phyloP scores from a whole-genome alignment of 2,888 invertebrate species.

The Dynastes grantii region DNA sequence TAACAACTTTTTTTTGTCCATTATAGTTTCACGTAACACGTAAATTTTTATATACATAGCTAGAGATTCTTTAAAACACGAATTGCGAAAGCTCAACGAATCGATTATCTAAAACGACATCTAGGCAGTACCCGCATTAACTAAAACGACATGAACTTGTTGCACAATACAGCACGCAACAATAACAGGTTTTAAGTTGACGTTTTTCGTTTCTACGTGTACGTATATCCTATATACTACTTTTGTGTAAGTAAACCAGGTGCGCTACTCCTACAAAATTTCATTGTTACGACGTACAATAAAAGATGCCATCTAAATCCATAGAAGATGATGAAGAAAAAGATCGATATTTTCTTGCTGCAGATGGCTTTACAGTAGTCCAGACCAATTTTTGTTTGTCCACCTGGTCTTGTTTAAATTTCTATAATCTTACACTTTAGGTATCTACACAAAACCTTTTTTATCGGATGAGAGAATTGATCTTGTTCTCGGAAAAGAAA shows the following conservation, averaged over 20 bases:
- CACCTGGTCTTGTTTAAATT: conserved; percentile 38
- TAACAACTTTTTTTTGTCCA: neutral
- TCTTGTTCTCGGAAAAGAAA: neutral
- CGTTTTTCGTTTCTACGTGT: conserved; percentile 21
- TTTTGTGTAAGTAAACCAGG: conserved; percentile 28
- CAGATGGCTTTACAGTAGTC: conserved; percentile 58
- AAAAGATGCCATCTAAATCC: conserved; percentile 29
- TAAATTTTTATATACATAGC: neutral
- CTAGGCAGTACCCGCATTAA: conserved; percentile 7
- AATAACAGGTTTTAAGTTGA: conserved; percentile 41
- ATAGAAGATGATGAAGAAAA: conserved; percentile 7
- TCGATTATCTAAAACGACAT: conserved; percentile 27
- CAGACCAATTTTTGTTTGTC: conserved; percentile 48
- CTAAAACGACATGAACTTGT: conserved; percentile 38
- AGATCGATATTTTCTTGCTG: conserved; percentile 58
- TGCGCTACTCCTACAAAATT: conserved; percentile 46
- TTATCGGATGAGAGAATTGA: conserved; percentile 18
- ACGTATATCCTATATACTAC: conserved; percentile 10
- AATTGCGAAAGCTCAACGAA: conserved; percentile 23
- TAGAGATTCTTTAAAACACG: neutral
- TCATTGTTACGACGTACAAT: conserved; percentile 34
- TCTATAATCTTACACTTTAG: conserved; percentile 21
- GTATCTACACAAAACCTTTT: conserved; percentile 12
- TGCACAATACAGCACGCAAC: conserved; percentile 37
- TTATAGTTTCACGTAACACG: neutral